Evolutionary conservation across 1,140 invertebrate genomes (phyloP).

Genomic region (Hyposmocoma kahamanoa): DNA sequence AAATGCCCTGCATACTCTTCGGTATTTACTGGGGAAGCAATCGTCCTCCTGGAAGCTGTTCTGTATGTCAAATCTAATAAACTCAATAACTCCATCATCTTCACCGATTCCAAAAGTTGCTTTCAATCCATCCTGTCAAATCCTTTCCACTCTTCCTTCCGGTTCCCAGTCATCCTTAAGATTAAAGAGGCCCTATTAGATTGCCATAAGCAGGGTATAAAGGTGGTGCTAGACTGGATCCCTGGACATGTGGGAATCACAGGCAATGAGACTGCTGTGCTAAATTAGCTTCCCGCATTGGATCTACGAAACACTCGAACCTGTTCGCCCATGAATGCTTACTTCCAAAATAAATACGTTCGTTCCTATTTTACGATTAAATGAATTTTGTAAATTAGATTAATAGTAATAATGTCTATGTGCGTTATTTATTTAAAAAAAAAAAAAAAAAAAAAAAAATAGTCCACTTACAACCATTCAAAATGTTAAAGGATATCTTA

Average conservation of each 20-base stretch:
- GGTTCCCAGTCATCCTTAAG: not conserved
- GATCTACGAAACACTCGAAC: too few relatives aligned
- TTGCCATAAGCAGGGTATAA: slow-evolving; percentile 2
- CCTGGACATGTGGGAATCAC: slow-evolving; percentile 14
- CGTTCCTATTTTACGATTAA: too few relatives aligned
- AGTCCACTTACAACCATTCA: too few relatives aligned
- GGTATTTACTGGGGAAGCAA: not conserved
- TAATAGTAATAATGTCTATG: too few relatives aligned
- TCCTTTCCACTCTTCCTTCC: not conserved
- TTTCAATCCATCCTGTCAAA: not conserved
- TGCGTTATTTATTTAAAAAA: too few relatives aligned
- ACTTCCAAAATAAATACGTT: too few relatives aligned
- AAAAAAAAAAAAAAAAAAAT: too few relatives aligned
- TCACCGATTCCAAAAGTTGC: slow-evolving; percentile 2
- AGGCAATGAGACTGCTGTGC: slow-evolving; percentile 14
- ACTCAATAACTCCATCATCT: slow-evolving; percentile 1
- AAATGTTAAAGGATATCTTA: too few relatives aligned
- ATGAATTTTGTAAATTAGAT: too few relatives aligned
- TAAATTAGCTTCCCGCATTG: slow-evolving; percentile 1
- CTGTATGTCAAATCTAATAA: not conserved
- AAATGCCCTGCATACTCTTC: not conserved
- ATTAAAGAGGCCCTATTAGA: not conserved
- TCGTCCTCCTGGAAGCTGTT: not conserved
- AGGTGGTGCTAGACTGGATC: slow-evolving; percentile 14
- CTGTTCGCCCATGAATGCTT: too few relatives aligned